Conservation (phyloP, 2,797 vertebrate genomes). For the Brotogeris chrysoptera region DNA sequence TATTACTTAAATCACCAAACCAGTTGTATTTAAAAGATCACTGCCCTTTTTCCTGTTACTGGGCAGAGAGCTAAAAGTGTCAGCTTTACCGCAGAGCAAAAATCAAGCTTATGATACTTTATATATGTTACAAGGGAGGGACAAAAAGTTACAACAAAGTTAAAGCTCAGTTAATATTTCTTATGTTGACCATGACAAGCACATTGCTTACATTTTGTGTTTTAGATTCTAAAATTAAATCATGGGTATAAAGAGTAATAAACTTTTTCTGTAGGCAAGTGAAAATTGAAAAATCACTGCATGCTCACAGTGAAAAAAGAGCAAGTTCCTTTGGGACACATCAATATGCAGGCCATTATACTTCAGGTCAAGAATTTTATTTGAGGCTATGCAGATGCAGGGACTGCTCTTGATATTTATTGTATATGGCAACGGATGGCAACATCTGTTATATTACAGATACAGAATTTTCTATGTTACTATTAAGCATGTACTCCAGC, state of each 20-base stretch:
- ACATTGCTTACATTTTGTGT: neutral
- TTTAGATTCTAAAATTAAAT: neutral
- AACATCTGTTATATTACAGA: neutral
- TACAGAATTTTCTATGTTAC: neutral
- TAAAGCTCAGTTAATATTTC: neutral
- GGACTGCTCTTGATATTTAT: neutral
- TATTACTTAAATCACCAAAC: neutral
- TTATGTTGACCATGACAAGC: neutral
- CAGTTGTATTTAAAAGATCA: neutral
- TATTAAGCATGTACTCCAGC: neutral
- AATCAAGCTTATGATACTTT: neutral
- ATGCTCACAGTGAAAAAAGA: neutral
- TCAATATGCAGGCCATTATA: neutral
- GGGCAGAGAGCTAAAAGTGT: neutral
- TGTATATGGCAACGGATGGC: neutral
- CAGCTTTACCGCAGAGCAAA: neutral
- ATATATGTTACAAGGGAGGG: neutral
- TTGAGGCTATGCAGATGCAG: neutral
- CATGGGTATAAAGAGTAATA: neutral
- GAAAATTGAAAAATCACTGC: neutral
- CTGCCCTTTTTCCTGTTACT: neutral
- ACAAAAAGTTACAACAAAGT: neutral
- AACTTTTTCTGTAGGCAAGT: neutral
- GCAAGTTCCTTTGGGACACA: neutral
- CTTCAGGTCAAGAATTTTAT: neutral